Evolutionary conservation across 2,797 vertebrate species (phyloP), one percentile per base, ranked within the genome.

Genomic region (Cryptoblepharus egeriae): DNA sequence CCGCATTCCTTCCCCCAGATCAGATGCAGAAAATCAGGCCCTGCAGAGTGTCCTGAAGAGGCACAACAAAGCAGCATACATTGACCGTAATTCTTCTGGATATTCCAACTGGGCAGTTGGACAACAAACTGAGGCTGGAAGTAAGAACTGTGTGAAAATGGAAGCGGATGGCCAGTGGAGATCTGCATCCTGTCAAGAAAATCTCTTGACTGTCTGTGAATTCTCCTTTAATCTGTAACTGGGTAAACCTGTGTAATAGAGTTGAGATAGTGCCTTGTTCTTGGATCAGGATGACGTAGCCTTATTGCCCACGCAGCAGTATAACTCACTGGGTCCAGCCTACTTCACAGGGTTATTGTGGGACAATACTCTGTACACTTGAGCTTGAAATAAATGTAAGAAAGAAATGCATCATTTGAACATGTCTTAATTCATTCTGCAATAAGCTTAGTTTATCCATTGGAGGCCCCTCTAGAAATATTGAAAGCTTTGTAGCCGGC

Each of bases 1-100:
- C 13, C 73, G 5, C 2, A 11, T 87, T 45, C 75, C 89, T 63
- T 42, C 77, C 10, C 89, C 85, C n/a, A 30, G 15, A 37, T 87
- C 37, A 55, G 30, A 30, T 30, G 70, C 6, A 20, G 76, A 80
- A 24, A 64, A 52, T 11, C 3, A 22, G 11, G 80, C 65, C 52
- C 20, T 60, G 0, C 5, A 52, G 13, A 49, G 9, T 8, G 24
- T 73, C 13, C 57, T 35, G 35, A 2, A 75, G 30, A 55, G 68
- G n/a, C 7, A 61, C 5, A 42, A 28, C 8, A 73, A 72, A 8
- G 6, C 1, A 4, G 37, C 22, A 5, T 77, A 39, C 5, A 20
- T 35, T 22, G 77, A 69, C 30, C 15, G 9, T 0, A 3, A 28
- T 35, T 7, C 10, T 8, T 22, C 15, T 0, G 15, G 13, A 35